A percentile compares a stretch with the other conserved stretches of the same genome.
These are phyloP conservation scores for Gallirallus australis DNA, from an alignment of 2,797 vertebrate species.

Conservation along the genomic window DNA sequence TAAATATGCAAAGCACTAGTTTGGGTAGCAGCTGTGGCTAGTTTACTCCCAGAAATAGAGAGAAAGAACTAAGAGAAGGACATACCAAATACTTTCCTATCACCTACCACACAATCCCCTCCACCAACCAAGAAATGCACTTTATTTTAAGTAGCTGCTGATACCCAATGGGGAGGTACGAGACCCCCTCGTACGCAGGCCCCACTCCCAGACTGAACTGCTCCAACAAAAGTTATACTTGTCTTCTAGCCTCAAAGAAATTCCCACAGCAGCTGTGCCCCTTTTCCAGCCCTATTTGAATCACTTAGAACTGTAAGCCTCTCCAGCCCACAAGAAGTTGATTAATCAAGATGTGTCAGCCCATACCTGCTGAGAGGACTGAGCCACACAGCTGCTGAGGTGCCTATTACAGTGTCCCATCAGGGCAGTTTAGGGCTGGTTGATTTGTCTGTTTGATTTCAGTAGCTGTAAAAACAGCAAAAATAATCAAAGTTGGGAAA, in stretches of 20 bases:
- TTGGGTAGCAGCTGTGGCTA: neutral
- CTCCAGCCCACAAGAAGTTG: neutral
- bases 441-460: neutral
- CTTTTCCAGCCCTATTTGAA: neutral
- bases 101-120: neutral
- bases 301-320: neutral
- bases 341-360: neutral
- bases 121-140: neutral
- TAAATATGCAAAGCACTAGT: neutral
- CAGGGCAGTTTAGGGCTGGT: neutral
- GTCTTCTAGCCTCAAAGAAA: neutral
- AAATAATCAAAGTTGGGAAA: neutral
- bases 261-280: rapidly evolving
- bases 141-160: neutral
- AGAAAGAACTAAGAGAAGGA: neutral
- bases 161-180: neutral
- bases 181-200: neutral
- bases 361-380: neutral
- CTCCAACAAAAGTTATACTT: neutral
- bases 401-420: neutral
- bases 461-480: neutral
- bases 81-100: neutral
- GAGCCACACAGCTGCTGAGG: rapidly evolving
- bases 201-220: neutral
- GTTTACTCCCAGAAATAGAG: neutral